phyloP scores from a whole-genome alignment of 2,888 invertebrate species.

The Stenodera caucasica region DNA sequence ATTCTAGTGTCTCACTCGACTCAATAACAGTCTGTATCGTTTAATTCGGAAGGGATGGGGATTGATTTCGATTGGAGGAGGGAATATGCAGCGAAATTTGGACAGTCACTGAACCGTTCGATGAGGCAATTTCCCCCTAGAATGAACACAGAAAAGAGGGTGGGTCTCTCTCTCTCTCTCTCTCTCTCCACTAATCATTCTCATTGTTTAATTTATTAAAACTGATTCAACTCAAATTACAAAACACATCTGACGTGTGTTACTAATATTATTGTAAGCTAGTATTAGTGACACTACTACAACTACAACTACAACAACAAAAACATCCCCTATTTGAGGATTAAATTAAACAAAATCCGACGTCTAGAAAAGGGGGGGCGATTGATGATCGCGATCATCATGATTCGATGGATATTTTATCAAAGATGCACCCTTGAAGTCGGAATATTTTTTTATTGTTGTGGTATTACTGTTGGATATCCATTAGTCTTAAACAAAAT shows the following conservation, averaged over 20 bases:
- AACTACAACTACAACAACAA: too few species aligned
- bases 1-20: too few species aligned
- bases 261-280: background rate
- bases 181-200: slow-evolving; percentile 22
- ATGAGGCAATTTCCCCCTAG: slow-evolving; percentile 51
- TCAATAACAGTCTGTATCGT: too few species aligned
- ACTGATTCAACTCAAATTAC: background rate
- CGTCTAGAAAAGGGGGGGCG: background rate
- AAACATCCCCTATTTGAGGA: slow-evolving; percentile 4
- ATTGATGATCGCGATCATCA: slow-evolving; percentile 5
- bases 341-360: slow-evolving; percentile 8
- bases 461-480: too few species aligned
- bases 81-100: too few species aligned
- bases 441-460: too few species aligned
- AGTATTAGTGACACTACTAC: background rate
- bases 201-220: slow-evolving; percentile 3
- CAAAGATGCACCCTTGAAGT: background rate
- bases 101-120: slow-evolving; percentile 52
- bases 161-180: slow-evolving; percentile 35
- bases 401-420: background rate
- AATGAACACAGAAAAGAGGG: slow-evolving; percentile 45
- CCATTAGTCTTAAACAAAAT: too few species aligned
- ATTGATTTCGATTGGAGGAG: too few species aligned
- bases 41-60: too few species aligned
- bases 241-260: slow-evolving; percentile 9